These are phyloP conservation scores for Eustalomyia histrio DNA, from an alignment of 2,888 invertebrate genomes.

Conservation along the genomic window DNA sequence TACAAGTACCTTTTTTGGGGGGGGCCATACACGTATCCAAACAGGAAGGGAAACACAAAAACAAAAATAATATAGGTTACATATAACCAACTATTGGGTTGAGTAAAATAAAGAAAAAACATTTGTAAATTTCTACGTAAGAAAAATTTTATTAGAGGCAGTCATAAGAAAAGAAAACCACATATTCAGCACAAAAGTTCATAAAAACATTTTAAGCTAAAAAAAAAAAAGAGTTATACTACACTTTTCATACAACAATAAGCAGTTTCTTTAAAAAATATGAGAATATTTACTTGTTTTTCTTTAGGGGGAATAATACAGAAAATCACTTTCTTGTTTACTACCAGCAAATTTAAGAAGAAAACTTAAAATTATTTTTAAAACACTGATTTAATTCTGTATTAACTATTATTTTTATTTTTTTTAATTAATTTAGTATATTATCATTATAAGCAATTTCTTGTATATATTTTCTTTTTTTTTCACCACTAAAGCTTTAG, in stretches of 20 bases:
- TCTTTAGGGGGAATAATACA: background rate
- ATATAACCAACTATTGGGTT: slow-evolving; percentile 18
- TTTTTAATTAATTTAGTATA: too few species aligned
- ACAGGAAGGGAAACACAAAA: slow-evolving; percentile 29
- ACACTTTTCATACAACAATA: background rate
- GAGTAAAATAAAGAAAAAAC: slow-evolving; percentile 5
- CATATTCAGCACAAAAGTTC: slow-evolving; percentile 27
- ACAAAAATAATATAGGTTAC: slow-evolving; percentile 55
- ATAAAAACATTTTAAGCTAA: background rate
- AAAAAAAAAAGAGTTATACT: slow-evolving; percentile 4
- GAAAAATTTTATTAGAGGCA: background rate
- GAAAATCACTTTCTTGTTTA: background rate
- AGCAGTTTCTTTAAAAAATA: slow-evolving; percentile 10
- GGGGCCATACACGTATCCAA: slow-evolving; percentile 30
- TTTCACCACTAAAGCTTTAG: background rate
- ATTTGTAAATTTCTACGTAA: background rate
- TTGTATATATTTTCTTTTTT: background rate
- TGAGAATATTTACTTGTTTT: slow-evolving; percentile 12
- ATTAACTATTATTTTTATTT: too few species aligned
- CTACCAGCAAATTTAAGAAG: background rate
- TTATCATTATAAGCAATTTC: background rate
- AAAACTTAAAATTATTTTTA: background rate
- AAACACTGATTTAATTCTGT: background rate
- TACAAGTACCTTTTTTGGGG: slow-evolving; percentile 48
- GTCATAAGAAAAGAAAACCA: slow-evolving; percentile 24